Evolutionary conservation across 2,797 vertebrate genomes (phyloP).

Genomic region (Selene dorsalis): DNA sequence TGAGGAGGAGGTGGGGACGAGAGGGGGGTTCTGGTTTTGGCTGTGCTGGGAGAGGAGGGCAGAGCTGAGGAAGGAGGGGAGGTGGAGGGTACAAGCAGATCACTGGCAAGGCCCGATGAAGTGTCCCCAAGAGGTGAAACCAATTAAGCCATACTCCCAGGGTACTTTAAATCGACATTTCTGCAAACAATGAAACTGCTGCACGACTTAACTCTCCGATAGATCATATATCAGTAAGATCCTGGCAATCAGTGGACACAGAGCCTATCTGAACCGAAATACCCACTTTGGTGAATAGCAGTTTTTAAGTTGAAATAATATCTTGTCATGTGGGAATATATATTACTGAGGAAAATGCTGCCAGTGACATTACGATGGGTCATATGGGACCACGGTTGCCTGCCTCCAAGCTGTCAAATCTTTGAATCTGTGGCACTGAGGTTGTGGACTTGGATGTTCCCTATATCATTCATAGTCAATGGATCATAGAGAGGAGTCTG

Average conservation of each 20-base stretch:
- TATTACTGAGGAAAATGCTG: constrained; percentile 59
- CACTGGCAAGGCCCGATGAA: constrained; percentile 77
- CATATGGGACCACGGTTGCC: constrained; percentile 56
- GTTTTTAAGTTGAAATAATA: constrained; percentile 35
- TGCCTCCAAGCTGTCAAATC: constrained; percentile 74
- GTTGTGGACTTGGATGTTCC: constrained; percentile 61
- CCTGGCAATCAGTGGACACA: constrained; percentile 1
- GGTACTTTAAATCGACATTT: constrained; percentile 70
- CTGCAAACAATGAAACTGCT: constrained; percentile 67
- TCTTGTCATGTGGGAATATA: constrained; percentile 23
- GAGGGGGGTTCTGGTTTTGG: constrained; percentile 40
- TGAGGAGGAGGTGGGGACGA: constrained; percentile 4
- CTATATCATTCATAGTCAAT: constrained; percentile 71
- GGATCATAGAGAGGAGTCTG: constrained; percentile 66
- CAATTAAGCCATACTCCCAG: constrained; percentile 82
- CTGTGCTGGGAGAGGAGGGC: constrained; percentile 61
- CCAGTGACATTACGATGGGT: constrained; percentile 55
- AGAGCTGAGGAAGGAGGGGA: constrained; percentile 26
- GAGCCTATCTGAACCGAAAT: constrained; percentile 14
- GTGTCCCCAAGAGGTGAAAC: constrained; percentile 82
- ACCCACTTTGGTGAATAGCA: constrained; percentile 13
- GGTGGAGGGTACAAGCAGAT: constrained; percentile 62
- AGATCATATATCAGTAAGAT: constrained; percentile 24
- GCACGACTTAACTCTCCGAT: constrained; percentile 46
- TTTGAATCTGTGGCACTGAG: constrained; percentile 53